Evolutionary conservation across 2,113 vertebrate species (phyloP), one percentile per base, ranked within the genome.

Genomic region (Lampris incognitus): DNA sequence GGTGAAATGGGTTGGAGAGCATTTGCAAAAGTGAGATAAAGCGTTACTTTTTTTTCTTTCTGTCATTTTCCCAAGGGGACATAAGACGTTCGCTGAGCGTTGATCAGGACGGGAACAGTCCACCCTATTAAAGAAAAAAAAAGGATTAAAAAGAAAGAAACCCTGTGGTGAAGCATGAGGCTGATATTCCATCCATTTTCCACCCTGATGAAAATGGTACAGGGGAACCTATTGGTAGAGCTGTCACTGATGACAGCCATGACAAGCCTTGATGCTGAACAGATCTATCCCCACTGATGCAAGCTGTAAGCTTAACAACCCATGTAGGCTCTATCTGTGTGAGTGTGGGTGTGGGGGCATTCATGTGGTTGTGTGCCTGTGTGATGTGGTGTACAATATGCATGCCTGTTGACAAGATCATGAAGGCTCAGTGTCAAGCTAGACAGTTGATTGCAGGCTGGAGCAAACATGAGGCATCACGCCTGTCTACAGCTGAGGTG

Each of bases 11-110:
- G 69, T 24, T 79, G 73, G 38, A 3, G 52, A 78, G 75, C 74
- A 79, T 92, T 93, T 89, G 87, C 80, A 86, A 88, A 90, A 87
- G 86, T 85, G 87, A 91, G 90, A 92, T 89, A 88, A 91, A 90
- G 54, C 79, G 52, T 24, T 37, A 24, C 36, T 64, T 9, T 71
- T 50, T 71, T 77, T 70, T 50, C 44, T 52, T 38, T 1, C 11
- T 44, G 40, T 65, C 66, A 52, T 74, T 81, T 82, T 80, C 38
- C 57, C 42, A 46, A 59, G 42, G 69, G 75, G 61, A 69, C 40
- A 39, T 55, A 69, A 68, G 66, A 69, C 66, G 68, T 85, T 76
- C 77, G 54, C 63, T 57, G 13, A 42, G 62, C 49, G 60, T 37
- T 79, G 75, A 83, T 72, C 78, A 66, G 56, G 46, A 66, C 63